Evolutionary conservation across 2,113 vertebrate species (phyloP), one percentile per base, ranked within the genome.

Genomic region (Antechinus stuartii): DNA sequence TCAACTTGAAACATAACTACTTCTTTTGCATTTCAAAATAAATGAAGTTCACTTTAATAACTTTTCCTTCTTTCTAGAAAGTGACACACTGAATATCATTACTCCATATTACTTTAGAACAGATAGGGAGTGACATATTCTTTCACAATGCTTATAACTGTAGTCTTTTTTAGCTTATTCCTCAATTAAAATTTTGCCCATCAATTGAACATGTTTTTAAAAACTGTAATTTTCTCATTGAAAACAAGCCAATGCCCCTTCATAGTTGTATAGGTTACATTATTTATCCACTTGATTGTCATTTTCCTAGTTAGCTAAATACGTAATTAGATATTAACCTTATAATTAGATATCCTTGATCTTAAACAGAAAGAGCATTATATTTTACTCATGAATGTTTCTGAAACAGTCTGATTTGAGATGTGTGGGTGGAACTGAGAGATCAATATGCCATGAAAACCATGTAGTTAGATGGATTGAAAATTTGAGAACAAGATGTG

Each of bases 201-300:
- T 97, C 95, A 96, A 95, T 50, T 89, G 30, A 97, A 54, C 54
- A 55, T 93, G 12, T 91, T 96, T 91, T 94, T 93, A 91, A 92
- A 97, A 97, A 95, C 90, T 35, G 95, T 91, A 93, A 56, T 96
- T 96, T 97, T 96, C 92, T 96, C 84, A 56, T 90, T 96, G 95
- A 91, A 89, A 84, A 84, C n/a, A 84, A 96, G 61, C 92, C 94
- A 94, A 93, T 94, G 50, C 57, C 49, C 49, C 93, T 93, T 68
- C 76, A 35, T 55, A 68, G 22, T 54, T 97, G 95, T 90, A 90
- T 93, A 91, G 30, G 94, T 90, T 84, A 46, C 95, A 94, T 95
- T 95, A 92, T 84, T 84, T 84, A 84, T 42, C 5, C 68, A 16
- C 42, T 84, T 84, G 68, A 96, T 97, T 94, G 90, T 55, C 55